Base-by-base conservation (phyloP, 2,797 vertebrate genomes). In the Pipistrellus pipistrellus region DNA sequence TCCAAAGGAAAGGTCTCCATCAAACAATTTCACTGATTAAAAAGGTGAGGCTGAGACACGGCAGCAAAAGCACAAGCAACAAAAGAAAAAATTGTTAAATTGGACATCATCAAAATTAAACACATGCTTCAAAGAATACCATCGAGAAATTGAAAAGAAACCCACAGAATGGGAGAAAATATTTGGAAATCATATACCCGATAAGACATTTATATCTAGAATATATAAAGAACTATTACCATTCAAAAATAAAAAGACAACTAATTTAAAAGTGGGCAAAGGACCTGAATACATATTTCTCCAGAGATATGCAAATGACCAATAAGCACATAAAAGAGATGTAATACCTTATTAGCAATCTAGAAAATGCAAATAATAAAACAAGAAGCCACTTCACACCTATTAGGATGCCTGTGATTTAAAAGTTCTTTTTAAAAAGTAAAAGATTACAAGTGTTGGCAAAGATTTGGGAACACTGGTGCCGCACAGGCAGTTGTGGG, bases 101-200 rank as follows among this genome's bases (percentile, higher is more conserved):
- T 32, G 6, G n/a, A 27, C 35, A 62, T 62, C 27, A 91, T 48
- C 57, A 76, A 72, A 86, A 84, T 72, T 86, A 59, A 86, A 66
- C 21, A 5, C n/a, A 55, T 66, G 41, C 20, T 82, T 76, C 55
- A 32, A 72, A 84, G 2, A 85, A n/a, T 7, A 93, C 51, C 69
- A 88, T 15, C 35, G 75, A 83, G 18, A 80, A 92, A 78, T 8
- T 73, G n/a, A 91, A 82, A 88, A 85, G 32, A 69, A 87, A 88
- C 17, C 15, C 57, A 91, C 23, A 68, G 78, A 59, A 88, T 55
- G 48, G 6, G 15, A 90, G 27, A 89, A 85, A 94, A 76, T 76
- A 82, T 76, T 38, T 59, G 69, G 46, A 93, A 82, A 62, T 75
- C 46, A 86, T 21, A 72, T n/a, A 85, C 18, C 30, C 77, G 30